Evolutionary conservation across 2,797 vertebrate species (phyloP).

Genomic region (Cryptoblepharus egeriae): DNA sequence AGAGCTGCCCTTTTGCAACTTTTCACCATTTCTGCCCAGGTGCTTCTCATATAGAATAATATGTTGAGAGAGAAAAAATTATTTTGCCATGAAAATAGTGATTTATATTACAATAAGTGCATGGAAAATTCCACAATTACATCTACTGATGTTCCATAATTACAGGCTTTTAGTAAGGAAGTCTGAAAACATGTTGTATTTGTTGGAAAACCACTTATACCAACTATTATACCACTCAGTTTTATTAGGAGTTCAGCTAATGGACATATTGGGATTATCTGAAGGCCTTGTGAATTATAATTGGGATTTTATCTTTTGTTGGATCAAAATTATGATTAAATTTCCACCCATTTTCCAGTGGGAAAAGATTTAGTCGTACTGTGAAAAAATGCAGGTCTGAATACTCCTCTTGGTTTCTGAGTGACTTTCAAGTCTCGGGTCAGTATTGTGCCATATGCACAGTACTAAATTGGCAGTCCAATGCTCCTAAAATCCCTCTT

Average conservation of each 20-base stretch:
- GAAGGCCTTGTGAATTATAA: neutral
- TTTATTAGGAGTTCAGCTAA: neutral
- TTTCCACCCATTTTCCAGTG: neutral
- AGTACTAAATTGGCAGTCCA: neutral
- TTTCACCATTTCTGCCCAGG: too few species aligned
- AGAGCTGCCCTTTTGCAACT: too few species aligned
- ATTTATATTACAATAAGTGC: neutral
- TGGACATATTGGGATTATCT: conserved; percentile 5
- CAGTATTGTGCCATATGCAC: neutral
- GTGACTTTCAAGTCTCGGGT: neutral
- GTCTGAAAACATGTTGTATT: neutral
- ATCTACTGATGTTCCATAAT: conserved; percentile 20
- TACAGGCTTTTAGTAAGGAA: neutral
- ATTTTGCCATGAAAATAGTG: neutral
- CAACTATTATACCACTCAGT: neutral
- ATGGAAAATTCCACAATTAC: neutral
- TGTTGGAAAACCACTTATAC: neutral
- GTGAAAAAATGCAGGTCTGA: neutral
- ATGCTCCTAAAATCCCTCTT: too few species aligned
- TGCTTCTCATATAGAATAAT: too few species aligned
- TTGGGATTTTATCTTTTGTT: neutral
- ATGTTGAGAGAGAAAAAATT: neutral
- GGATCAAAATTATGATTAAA: neutral
- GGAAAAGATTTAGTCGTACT: neutral
- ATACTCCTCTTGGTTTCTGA: neutral